A percentile compares a stretch with the other conserved stretches of the same genome.
phyloP scores from a whole-genome alignment of 2,113 vertebrate genomes.

The Cynocephalus volans region DNA sequence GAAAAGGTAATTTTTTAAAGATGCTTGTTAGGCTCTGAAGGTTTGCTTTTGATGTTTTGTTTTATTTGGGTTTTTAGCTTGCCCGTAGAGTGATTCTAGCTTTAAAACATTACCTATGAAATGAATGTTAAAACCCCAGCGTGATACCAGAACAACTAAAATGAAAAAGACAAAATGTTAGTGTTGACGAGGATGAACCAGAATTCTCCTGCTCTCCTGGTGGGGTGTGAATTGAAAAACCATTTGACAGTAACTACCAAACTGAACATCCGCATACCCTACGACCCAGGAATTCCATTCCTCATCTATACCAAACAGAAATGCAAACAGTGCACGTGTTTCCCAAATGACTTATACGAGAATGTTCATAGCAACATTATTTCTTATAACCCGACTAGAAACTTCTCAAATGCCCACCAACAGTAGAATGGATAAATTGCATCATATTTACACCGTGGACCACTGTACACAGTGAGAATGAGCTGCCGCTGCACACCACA shows the following conservation, averaged over 20 bases:
- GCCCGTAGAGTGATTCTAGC: background rate
- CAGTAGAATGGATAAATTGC: background rate
- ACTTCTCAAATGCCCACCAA: background rate
- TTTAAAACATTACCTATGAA: slow-evolving; percentile 4
- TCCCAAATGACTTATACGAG: background rate
- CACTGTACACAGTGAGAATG: background rate
- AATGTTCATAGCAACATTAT: background rate
- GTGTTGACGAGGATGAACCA: background rate
- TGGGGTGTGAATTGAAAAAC: background rate
- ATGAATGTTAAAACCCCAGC: background rate
- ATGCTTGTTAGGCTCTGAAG: background rate
- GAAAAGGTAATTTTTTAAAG: background rate
- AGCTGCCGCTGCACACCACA: rapidly evolving
- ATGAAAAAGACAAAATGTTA: background rate
- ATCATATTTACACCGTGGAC: background rate
- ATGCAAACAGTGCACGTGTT: background rate
- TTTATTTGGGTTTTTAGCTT: background rate
- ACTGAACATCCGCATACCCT: background rate
- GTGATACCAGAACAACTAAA: background rate
- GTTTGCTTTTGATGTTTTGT: background rate
- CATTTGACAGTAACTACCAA: background rate
- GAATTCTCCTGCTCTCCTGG: background rate
- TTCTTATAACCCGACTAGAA: background rate
- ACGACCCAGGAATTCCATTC: background rate
- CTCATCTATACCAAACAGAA: background rate